Base-by-base conservation (phyloP, 2,113 vertebrate genomes). In the Zeus faber region DNA sequence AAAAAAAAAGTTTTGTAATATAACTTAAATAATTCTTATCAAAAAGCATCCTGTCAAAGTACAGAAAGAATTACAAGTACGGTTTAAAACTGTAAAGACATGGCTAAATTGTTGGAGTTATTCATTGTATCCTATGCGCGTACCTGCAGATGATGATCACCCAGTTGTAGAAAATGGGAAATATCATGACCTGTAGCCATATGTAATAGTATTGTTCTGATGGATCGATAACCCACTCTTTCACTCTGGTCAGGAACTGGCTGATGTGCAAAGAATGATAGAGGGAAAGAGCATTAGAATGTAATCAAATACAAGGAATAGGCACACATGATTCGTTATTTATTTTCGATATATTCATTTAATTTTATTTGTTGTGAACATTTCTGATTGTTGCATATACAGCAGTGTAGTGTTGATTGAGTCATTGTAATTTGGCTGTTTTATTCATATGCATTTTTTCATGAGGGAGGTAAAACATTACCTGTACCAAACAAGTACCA, bases 91-190 rank as follows among this genome's bases (percentile, higher is more conserved):
- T 10, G 31, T 11, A 44, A 22, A 20, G 17, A 4, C 40, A 41
- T n/a, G 4, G 14, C 6, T 14, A 41, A 1, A 41, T 18, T 41
- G n/a, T n/a, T 10, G 17, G 16, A 9, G 4, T 40, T 16, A 40
- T n/a, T 5, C n/a, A 40, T 6, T 5, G 3, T 40, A 17, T 40
- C 16, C 5, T 3, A 39, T 25, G n/a, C 21, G 20, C 49, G 1
- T 73, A 98, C 96, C 95, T 94, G 82, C 92, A 87, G 69, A 98
- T 86, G 24, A 95, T 75, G 62, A 94, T 78, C 17, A 94, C 86
- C 85, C 90, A 91, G 81, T 97, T 97, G 84, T 97, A 98, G 58
- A 94, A 74, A 26, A 97, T 54, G 21, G 94, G 94, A 6, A 91
- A 63, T 40, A 82, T 86, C 92, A 94, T 93, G 1, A 90, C 45